Evolutionary conservation across 2,797 vertebrate genomes (phyloP).

Genomic region (Fundulus diaphanus): DNA sequence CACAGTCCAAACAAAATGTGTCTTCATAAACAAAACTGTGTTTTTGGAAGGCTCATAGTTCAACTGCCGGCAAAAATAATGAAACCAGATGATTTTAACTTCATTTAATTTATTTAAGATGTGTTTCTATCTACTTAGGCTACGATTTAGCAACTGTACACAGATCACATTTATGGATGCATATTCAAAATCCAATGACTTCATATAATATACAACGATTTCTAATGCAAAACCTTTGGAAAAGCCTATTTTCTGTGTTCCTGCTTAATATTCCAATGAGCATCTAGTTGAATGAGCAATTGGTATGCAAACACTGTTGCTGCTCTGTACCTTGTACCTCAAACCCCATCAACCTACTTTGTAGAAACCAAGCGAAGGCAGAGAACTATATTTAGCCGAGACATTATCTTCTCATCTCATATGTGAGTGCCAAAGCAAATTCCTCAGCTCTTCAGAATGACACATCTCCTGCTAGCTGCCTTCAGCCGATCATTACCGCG

Average conservation of each 20-base stretch:
- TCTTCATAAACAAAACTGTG: background rate
- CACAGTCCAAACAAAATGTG: background rate
- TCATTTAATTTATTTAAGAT: background rate
- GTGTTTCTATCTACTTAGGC: background rate
- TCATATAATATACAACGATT: background rate
- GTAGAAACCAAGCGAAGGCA: constrained; percentile 10
- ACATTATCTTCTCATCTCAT: constrained; percentile 59
- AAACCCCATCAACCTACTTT: constrained; percentile 40
- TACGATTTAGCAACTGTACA: background rate
- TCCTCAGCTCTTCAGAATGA: constrained; percentile 60
- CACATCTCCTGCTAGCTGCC: constrained; percentile 39
- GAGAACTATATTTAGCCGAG: constrained; percentile 57
- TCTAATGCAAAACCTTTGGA: background rate
- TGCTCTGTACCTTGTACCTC: constrained; percentile 15
- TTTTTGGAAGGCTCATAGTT: background rate
- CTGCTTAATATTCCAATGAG: background rate
- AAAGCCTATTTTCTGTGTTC: background rate
- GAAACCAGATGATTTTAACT: background rate
- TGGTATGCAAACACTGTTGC: background rate
- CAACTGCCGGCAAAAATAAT: background rate
- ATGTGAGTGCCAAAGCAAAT: constrained; percentile 51
- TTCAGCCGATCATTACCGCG: constrained; percentile 35
- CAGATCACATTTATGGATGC: background rate
- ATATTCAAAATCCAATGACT: background rate
- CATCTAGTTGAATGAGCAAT: constrained; percentile 7